Base-by-base conservation (phyloP, 1,140 invertebrate species). In the Diorhabda elongata region DNA sequence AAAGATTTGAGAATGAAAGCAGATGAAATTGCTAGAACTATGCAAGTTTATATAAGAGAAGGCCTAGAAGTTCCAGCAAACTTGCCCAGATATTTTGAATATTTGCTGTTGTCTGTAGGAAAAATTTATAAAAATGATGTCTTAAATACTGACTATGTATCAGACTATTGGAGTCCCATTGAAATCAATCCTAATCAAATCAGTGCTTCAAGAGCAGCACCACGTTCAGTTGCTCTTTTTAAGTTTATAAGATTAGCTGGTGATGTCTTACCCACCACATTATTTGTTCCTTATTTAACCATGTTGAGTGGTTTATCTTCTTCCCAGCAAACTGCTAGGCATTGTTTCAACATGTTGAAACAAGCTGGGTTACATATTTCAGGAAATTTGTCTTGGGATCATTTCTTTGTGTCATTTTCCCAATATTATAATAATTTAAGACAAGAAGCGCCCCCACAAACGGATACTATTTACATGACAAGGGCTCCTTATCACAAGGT, bases 181-280 rank as follows among this genome's bases (percentile, higher is more conserved):
- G 89, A 91, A 62, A 68, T 77, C 66, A 82, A 81, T 61, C 82
- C 81, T 68, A 80, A 80, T 42, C 81, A 84, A 41, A 72, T 69
- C 64, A 58, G 65, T 70, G 70, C 58, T 59, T 69, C 64, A 69
- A 74, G 69, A 77, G 82, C 84, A 26, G 83, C 83, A 45, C 85
- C 88, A 0, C 83, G 88, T 44, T 87, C 93, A 76, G 89, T 93
- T 11, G 90, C 91, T 0, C 83, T 98, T 5, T 95, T 92, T 81
- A 98, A 97, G 83, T 97, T 98, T 81, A 88, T 98, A 3, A 86
- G 93, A 4, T 84, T 95, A 64, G 91, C 94, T 56, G 78, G 95
- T 60, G 94, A 96, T 79, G 84, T 94, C 78, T 82, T 97, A 45
- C 92, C 93, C n/a, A 87, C 92, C 8, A 88, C 91, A 3, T 81